phyloP scores from a whole-genome alignment of 2,113 vertebrate genomes.

The Synodontis membranacea region DNA sequence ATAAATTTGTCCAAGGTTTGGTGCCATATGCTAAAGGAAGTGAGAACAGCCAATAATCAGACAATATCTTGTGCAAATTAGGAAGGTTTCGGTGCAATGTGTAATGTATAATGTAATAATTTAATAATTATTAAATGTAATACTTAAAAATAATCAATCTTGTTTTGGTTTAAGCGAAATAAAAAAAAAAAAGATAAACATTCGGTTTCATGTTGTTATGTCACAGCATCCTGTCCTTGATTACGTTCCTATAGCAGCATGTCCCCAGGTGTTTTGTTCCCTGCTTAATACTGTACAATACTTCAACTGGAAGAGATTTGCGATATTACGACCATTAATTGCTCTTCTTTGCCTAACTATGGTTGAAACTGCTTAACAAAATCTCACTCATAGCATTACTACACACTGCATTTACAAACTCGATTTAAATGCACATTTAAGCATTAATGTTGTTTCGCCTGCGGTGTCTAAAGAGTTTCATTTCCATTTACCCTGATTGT shows the following conservation, averaged over 20 bases:
- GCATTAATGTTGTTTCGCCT: constrained; percentile 2
- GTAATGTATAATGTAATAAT: background rate
- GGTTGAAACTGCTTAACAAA: background rate
- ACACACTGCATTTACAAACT: background rate
- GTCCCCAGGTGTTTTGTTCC: background rate
- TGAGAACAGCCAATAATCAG: background rate
- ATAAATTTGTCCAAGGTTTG: background rate
- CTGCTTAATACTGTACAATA: background rate
- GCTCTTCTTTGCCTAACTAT: background rate
- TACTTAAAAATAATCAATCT: background rate
- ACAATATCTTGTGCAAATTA: background rate
- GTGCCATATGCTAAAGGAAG: background rate
- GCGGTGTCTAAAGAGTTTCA: background rate
- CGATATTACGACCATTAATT: background rate
- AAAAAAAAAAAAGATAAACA: background rate
- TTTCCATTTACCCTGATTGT: background rate
- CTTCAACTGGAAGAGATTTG: background rate
- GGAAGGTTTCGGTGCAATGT: background rate
- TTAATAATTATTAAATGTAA: background rate
- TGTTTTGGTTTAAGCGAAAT: background rate
- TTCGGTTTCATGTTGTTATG: background rate
- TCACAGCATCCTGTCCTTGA: background rate
- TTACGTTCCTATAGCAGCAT: background rate
- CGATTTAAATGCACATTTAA: background rate
- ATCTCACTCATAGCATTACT: background rate